Conservation (phyloP, 1,140 invertebrate species). For the Saccostrea cuccullata region DNA sequence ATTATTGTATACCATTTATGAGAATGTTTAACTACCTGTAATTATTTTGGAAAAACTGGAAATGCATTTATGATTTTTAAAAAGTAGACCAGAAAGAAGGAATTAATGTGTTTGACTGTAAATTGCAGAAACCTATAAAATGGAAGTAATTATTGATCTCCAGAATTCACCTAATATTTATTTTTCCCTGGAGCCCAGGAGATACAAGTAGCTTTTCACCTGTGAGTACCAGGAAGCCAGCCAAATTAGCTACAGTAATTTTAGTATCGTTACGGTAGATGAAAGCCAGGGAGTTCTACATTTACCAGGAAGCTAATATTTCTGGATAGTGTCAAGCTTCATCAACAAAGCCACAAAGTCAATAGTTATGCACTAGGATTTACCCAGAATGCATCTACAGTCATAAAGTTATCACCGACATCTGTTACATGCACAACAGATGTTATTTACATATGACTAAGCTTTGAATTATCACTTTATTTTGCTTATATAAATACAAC, state of each 20-base stretch:
- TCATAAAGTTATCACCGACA: neutral
- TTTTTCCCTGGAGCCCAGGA: conserved; percentile 2
- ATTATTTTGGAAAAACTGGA: neutral
- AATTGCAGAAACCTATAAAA: conserved; percentile 24
- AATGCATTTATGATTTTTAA: neutral
- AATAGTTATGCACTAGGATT: neutral
- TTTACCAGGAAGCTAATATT: neutral
- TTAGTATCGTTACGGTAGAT: neutral
- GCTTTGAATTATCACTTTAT: conserved; percentile 10
- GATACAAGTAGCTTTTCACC: conserved; percentile 13
- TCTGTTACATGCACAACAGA: conserved; percentile 5
- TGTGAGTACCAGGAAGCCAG: conserved; percentile 24
- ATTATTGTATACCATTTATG: neutral
- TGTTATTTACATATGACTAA: neutral
- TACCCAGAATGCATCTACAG: neutral
- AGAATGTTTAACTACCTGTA: neutral
- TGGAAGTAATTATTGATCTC: neutral
- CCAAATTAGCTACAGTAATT: neutral
- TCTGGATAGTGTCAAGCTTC: conserved; percentile 1
- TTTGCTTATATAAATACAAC: neutral
- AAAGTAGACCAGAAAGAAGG: neutral
- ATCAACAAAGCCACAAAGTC: neutral
- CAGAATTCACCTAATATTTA: neutral
- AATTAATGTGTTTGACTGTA: neutral
- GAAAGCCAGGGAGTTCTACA: neutral